Conservation (phyloP, 2,797 vertebrate genomes). For the Emys orbicularis region DNA sequence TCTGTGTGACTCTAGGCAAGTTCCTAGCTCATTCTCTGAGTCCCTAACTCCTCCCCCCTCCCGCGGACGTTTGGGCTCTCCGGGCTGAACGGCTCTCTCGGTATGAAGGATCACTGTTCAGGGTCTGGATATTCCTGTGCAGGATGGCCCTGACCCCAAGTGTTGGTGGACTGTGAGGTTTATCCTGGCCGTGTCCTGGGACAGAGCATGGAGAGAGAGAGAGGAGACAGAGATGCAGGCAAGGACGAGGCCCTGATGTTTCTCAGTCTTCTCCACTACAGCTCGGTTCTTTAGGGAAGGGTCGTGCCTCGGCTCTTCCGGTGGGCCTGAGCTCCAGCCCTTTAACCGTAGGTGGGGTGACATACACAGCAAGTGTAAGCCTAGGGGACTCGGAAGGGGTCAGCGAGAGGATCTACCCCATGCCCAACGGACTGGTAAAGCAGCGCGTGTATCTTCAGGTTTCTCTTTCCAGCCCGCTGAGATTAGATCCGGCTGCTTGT, state of each 20-base stretch:
- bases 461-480: not conserved
- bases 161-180: not conserved
- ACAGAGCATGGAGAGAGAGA: not conserved
- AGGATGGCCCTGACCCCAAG: not conserved
- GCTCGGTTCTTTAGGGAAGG: not conserved
- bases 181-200: not conserved
- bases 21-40: not conserved
- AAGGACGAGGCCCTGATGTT: not conserved
- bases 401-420: not conserved
- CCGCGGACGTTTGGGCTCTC: fast-evolving
- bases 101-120: not conserved
- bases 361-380: not conserved
- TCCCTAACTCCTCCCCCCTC: not conserved
- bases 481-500: not conserved
- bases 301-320: not conserved
- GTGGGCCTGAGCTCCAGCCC: not conserved
- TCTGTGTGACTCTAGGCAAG: not conserved
- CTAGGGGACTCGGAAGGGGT: not conserved
- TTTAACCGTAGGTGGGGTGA: not conserved
- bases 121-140: not conserved
- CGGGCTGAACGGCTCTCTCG: not conserved
- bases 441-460: not conserved
- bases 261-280: not conserved
- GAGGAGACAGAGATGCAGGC: not conserved
- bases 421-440: too few species aligned